Percentiles rank a stretch among this genome's conserved stretches.
phyloP scores from a whole-genome alignment of 2,888 invertebrate species.

The Nasonia oneida region DNA sequence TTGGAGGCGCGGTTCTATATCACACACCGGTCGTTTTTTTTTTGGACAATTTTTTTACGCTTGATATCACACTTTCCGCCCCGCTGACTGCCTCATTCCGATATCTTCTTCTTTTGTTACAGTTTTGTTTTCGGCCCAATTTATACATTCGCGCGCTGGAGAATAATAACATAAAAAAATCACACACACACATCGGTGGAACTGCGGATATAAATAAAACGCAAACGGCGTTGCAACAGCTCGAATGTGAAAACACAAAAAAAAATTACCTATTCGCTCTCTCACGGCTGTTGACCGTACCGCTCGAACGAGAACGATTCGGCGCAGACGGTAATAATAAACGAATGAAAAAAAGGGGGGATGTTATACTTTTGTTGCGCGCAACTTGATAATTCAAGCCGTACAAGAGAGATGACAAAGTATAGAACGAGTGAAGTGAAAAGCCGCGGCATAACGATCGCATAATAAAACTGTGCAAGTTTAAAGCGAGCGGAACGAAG shows the following conservation, averaged over 20 bases:
- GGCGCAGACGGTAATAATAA: background rate
- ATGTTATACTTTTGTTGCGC: background rate
- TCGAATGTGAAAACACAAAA: background rate
- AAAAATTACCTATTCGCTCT: too few species aligned
- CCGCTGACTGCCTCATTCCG: slow-evolving; percentile 29
- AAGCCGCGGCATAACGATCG: background rate
- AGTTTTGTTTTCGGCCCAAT: slow-evolving; percentile 1
- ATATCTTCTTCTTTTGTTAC: background rate
- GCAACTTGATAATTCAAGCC: background rate
- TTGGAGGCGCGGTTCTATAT: slow-evolving; percentile 4
- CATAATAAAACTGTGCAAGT: slow-evolving; percentile 26
- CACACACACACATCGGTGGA: background rate
- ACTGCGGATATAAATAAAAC: background rate
- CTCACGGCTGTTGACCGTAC: background rate
- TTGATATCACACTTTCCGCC: slow-evolving; percentile 15
- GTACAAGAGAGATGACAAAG: background rate
- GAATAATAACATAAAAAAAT: background rate
- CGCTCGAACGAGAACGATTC: background rate
- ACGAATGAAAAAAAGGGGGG: background rate
- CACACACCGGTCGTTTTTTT: background rate
- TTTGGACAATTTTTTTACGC: background rate
- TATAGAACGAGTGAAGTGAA: slow-evolving; percentile 5
- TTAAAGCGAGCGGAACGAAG: slow-evolving; percentile 33
- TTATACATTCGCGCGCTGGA: background rate
- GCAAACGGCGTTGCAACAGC: background rate